These are phyloP conservation scores for Polydrusus tereticollis DNA, from an alignment of 2,888 invertebrate genomes.

Conservation along the genomic window DNA sequence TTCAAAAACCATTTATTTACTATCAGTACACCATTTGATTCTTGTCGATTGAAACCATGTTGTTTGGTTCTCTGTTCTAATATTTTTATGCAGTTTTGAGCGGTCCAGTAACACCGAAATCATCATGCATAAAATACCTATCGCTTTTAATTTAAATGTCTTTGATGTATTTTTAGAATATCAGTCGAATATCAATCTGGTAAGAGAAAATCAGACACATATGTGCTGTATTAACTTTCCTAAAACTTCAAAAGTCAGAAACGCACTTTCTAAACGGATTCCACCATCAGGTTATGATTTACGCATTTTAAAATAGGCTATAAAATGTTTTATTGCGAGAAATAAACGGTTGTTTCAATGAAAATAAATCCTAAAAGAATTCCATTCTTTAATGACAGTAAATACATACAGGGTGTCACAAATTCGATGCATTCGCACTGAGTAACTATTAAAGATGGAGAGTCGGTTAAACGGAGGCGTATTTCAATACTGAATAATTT, in stretches of 20 bases:
- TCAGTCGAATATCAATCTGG: constrained; percentile 13
- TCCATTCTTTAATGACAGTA: too few species aligned
- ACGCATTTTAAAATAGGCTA: neutral
- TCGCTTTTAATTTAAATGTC: constrained; percentile 33
- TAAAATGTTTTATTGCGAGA: neutral
- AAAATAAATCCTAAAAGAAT: too few species aligned
- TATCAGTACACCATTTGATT: too few species aligned
- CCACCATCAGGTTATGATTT: neutral
- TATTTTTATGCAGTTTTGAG: neutral
- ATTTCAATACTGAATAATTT: too few species aligned
- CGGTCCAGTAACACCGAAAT: neutral
- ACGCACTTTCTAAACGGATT: neutral
- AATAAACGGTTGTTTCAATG: neutral
- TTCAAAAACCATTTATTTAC: too few species aligned
- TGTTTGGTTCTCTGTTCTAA: neutral
- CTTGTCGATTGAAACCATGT: too few species aligned
- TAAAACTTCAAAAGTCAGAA: constrained; percentile 8
- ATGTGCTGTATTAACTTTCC: constrained; percentile 34
- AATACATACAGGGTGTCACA: too few species aligned
- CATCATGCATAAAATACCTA: constrained; percentile 25
- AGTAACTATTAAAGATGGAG: too few species aligned
- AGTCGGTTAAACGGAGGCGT: too few species aligned
- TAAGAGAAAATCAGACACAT: constrained; percentile 23
- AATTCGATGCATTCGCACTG: too few species aligned
- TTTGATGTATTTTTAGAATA: constrained; percentile 37